phyloP scores from a whole-genome alignment of 2,113 vertebrate genomes.

The Nyctibius bracteatus region DNA sequence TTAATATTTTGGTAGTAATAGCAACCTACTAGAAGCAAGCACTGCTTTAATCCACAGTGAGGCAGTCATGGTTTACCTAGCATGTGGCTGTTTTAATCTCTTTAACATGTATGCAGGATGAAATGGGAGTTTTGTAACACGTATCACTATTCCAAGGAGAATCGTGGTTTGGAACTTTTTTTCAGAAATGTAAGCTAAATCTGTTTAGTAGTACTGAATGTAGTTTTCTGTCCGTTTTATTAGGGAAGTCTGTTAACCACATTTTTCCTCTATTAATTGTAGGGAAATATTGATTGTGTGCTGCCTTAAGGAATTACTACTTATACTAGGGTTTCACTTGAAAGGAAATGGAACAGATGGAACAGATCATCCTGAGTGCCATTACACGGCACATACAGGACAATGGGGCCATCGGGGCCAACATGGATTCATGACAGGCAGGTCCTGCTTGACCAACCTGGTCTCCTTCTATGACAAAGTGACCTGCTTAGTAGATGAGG shows the following conservation, averaged over 20 bases:
- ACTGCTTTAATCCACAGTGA: slow-evolving; percentile 44
- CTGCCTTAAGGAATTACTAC: background rate
- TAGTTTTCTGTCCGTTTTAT: background rate
- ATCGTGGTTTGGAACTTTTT: background rate
- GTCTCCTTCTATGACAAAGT: no score
- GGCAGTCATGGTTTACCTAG: slow-evolving; percentile 30
- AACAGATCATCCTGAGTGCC: no score
- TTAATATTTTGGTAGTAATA: background rate
- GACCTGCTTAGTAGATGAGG: no score
- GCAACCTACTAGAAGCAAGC: background rate
- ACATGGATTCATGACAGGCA: no score
- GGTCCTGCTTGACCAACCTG: no score
- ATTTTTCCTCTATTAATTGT: background rate
- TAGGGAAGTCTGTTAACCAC: background rate
- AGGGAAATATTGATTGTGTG: background rate
- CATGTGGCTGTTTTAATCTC: background rate
- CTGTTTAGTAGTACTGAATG: background rate
- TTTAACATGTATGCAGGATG: background rate
- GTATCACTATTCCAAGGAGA: background rate
- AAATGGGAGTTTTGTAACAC: background rate
- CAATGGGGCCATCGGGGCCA: no score
- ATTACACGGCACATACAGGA: no score
- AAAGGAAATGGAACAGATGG: no score
- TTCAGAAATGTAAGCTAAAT: background rate
- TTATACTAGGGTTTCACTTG: background rate